Conservation (phyloP, 1,140 invertebrate genomes). For the Drosophila bocqueti region DNA sequence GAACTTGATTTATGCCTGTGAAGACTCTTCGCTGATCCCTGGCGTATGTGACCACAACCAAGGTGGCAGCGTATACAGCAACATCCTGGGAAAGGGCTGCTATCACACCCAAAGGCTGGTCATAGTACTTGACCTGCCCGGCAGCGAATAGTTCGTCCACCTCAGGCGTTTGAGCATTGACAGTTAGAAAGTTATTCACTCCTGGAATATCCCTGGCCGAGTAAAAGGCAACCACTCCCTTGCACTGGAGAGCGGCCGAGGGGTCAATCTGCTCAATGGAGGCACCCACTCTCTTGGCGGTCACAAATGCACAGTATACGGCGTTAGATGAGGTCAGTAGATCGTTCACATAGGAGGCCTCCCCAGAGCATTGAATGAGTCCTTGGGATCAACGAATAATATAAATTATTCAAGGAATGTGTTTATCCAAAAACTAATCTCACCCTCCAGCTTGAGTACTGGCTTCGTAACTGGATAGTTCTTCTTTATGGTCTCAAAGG, state of each 20-base stretch:
- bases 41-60: constrained; percentile 89
- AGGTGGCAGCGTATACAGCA: constrained; percentile 86
- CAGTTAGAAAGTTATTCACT: constrained; percentile 86
- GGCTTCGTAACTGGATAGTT: constrained; percentile 92
- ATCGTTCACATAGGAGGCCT: constrained; percentile 89
- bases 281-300: constrained; percentile 86
- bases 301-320: constrained; percentile 89
- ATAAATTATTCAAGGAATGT: not conserved
- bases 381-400: constrained; percentile 65
- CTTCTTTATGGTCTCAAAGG: constrained; percentile 89
- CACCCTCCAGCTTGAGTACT: constrained; percentile 90
- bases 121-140: constrained; percentile 87
- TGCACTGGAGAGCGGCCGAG: constrained; percentile 86
- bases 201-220: constrained; percentile 91
- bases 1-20: constrained; percentile 85
- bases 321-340: constrained; percentile 86
- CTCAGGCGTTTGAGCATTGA: constrained; percentile 48
- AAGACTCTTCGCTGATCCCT: constrained; percentile 37
- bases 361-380: constrained; percentile 90
- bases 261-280: constrained; percentile 87
- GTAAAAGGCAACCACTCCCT: constrained; percentile 90
- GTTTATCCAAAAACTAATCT: not conserved
- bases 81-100: constrained; percentile 87
- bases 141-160: constrained; percentile 85
- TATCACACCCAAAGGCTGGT: constrained; percentile 91